phyloP scores from a whole-genome alignment of 2,113 vertebrate genomes.

The Anoplopoma fimbria region DNA sequence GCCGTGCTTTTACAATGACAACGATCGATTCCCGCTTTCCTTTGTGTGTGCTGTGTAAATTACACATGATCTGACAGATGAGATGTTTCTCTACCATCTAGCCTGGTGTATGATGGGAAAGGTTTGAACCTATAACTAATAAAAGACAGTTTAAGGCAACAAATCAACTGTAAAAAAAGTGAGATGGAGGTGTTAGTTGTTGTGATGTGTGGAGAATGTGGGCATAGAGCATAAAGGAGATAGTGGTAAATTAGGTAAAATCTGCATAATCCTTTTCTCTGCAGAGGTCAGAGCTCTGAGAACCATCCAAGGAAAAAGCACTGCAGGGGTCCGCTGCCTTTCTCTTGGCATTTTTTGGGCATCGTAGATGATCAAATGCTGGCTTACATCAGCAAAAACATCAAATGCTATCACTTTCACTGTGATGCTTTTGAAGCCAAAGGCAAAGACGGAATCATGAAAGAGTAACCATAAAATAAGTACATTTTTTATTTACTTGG shows the following conservation, averaged over 20 bases:
- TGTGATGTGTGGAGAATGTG: constrained; percentile 13
- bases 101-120: constrained; percentile 13
- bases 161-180: background rate
- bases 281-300: constrained; percentile 51
- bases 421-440: constrained; percentile 37
- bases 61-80: background rate
- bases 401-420: constrained; percentile 31
- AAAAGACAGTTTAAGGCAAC: background rate
- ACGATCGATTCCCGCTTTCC: background rate
- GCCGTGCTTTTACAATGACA: background rate
- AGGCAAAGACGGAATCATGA: constrained; percentile 26
- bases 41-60: background rate
- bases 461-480: background rate
- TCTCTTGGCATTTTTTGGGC: constrained; percentile 41
- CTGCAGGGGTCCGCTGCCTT: constrained; percentile 46
- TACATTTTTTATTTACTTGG: background rate
- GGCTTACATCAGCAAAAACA: constrained; percentile 44
- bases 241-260: constrained; percentile 51
- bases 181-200: constrained; percentile 1
- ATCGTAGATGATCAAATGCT: constrained; percentile 51
- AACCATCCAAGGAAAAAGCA: constrained; percentile 39
- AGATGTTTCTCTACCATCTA: background rate
- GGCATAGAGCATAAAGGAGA: constrained; percentile 9
- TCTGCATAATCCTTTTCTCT: constrained; percentile 36
- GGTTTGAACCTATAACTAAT: background rate